Evolutionary conservation across 2,888 invertebrate species (phyloP), one percentile per base, ranked within the genome.

Genomic region (Cotesia congregata): DNA sequence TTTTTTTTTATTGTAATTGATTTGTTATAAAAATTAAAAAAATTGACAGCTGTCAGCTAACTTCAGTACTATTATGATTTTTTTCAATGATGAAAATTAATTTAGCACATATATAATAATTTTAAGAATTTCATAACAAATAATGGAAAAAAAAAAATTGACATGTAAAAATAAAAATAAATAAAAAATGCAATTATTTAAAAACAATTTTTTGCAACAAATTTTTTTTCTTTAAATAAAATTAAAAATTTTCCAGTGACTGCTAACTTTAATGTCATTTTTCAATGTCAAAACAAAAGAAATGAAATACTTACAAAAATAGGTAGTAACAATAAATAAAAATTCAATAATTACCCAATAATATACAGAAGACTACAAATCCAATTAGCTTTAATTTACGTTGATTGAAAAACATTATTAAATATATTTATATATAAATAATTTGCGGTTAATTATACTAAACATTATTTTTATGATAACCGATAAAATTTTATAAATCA

Each of bases 331-430:
- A 39, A 30, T n/a, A 12, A 17, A 20, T 39, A 2, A 72, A 7
- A 30, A 30, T 30, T 3, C 12, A 50, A 12, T n/a, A 83, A 85
- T 86, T 81, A 90, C 90, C 84, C 76, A 89, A 79, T 79, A 89
- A 79, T 65, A 88, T 72, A 78, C 86, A 88, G 78, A 89, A 78
- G 17, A 86, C 77, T 72, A 86, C 80, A 77, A 89, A 82, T 72
- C 85, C 85, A 79, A 88, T 82, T 79, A 87, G 88, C 83, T 88
- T 90, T 85, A 89, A 87, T 83, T 86, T 89, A 77, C 87, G 85
- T 75, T 86, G 87, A 77, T 85, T 86, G 64, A 88, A 60, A 76
- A 86, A 80, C 87, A 88, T 88, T 71, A 79, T 85, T 75, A 73
- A 76, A 80, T 17, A 59, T 59, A 62, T 73, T 65, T 65, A 65